Percentiles rank a stretch among this genome's conserved stretches.
phyloP scores from a whole-genome alignment of 30 jellyfish, hydroid and myxozoan species.

The Hydra vulgaris region DNA sequence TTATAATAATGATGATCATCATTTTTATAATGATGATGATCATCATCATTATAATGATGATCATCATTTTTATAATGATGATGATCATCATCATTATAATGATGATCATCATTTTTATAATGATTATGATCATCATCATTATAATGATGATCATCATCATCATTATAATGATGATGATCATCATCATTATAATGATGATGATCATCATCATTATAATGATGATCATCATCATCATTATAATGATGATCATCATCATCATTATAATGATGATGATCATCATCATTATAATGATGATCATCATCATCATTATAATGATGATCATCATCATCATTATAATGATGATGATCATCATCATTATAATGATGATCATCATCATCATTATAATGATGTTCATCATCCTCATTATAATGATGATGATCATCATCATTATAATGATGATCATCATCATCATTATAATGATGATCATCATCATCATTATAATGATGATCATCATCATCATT shows the following conservation, averaged over 20 bases:
- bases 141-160: conserved; percentile 19
- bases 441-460: no score
- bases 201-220: conserved; percentile 28
- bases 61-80: no score
- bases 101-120: neutral
- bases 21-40: no score
- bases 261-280: conserved; percentile 23
- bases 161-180: conserved; percentile 23
- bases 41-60: no score
- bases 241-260: conserved; percentile 29
- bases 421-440: no score
- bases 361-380: no score
- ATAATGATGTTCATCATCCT: no score
- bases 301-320: conserved; percentile 28
- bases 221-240: conserved; percentile 26
- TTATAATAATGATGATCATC: no score
- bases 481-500: no score
- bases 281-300: conserved; percentile 27
- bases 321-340: conserved; percentile 24
- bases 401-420: no score
- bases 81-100: no score
- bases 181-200: conserved; percentile 23
- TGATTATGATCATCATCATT: conserved; percentile 8
- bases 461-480: no score
- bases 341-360: conserved; percentile 5